Conservation (phyloP, 2,888 invertebrate genomes). For the Leptinotarsa tumamoca region DNA sequence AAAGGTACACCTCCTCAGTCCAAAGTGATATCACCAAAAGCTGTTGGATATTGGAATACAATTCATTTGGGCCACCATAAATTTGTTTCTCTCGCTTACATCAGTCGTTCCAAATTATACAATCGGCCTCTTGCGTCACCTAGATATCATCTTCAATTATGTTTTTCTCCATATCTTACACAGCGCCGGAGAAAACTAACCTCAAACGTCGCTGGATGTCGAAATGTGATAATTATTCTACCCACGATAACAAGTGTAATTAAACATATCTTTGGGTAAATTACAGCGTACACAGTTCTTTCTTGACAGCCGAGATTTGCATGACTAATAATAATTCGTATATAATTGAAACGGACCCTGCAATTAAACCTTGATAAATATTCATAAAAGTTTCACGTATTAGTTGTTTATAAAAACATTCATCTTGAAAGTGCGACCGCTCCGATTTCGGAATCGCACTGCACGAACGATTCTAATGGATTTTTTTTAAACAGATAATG, state of each 20-base stretch:
- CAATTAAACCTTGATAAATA: constrained; percentile 40
- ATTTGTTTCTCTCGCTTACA: no score
- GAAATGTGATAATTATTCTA: constrained; percentile 1
- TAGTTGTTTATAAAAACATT: constrained; percentile 28
- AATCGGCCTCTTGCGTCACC: background rate
- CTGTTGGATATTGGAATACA: no score
- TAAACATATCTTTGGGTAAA: constrained; percentile 37
- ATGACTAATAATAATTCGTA: constrained; percentile 45
- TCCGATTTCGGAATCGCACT: constrained; percentile 34
- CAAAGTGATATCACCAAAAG: no score
- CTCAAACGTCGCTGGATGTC: constrained; percentile 12
- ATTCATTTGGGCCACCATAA: no score
- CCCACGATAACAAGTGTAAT: constrained; percentile 31
- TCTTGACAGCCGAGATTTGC: constrained; percentile 37
- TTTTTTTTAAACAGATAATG: constrained; percentile 37
- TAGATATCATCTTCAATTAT: background rate
- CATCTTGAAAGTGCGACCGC: constrained; percentile 18
- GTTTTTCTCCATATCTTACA: background rate
- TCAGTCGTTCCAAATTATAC: background rate
- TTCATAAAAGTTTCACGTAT: constrained; percentile 33
- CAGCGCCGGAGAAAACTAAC: background rate
- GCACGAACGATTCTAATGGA: constrained; percentile 46
- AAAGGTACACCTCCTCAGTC: no score
- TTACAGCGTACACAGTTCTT: constrained; percentile 23
- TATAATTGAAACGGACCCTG: constrained; percentile 42